Evolutionary conservation across 2,888 invertebrate genomes (phyloP), one percentile per base, ranked within the genome.

Genomic region (Acronicta psi): DNA sequence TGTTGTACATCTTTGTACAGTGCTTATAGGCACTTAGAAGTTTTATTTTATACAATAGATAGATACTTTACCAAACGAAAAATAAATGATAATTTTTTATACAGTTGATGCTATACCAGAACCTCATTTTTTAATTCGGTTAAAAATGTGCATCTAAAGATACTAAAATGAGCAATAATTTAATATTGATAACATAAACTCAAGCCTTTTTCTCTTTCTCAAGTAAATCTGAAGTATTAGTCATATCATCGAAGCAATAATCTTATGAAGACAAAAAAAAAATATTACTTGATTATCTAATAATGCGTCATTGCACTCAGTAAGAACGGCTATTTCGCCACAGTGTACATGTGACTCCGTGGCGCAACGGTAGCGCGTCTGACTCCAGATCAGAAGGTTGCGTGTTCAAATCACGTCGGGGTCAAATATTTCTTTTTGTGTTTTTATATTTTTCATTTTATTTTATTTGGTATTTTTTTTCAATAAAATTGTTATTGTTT

Each of bases 321-420:
- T 45, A 0, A 0, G 6, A 37, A 56, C 56, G 23, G 8, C 1
- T 47, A 9, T 65, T 65, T 65, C 68, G 20, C 4, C 0, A 0
- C 0, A 0, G 0, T 0, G 0, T 0, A 0, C 18, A 47, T 8
- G 97, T 97, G 97, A 97, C 97, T 97, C 96, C 97, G 97, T 97
- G 97, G 97, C 97, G 97, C 97, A 98, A 98, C 97, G 98, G 97
- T 98, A 98, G 97, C 97, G 98, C 97, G 97, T 97, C 97, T 97
- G 97, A 98, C 97, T 98, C 97, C 98, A 98, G 97, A 97, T 97
- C 98, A 97, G 97, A 98, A 98, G 98, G 97, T 97, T 98, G 97
- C 97, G 97, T 97, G 97, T 98, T 98, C 97, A 97, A 97, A 97
- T 97, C 97, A 97, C 97, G 97, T 97, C 97, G 97, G 97, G 97